Evolutionary conservation across 2,888 invertebrate genomes (phyloP).

Genomic region (Chymomyza amoena): DNA sequence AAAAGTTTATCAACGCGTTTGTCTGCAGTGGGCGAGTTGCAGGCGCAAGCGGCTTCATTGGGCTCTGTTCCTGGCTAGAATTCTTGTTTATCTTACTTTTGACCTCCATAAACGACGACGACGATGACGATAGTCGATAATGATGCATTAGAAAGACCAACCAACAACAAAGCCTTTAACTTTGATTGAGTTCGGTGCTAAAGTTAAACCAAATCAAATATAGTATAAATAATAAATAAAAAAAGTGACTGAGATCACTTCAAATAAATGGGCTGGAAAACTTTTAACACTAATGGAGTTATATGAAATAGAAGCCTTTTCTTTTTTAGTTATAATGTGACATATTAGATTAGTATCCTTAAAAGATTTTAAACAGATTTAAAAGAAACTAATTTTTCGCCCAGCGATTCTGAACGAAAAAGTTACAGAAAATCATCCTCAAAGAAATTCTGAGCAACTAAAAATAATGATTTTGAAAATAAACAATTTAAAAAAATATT

Average conservation of each 20-base stretch:
- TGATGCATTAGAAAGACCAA: slow-evolving; percentile 56
- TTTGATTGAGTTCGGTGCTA: neutral
- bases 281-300: neutral
- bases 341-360: too few species aligned
- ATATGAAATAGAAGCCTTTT: neutral
- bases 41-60: neutral
- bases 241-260: neutral
- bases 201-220: neutral
- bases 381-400: too few species aligned
- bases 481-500: too few species aligned
- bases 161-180: neutral
- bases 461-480: too few species aligned
- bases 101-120: slow-evolving; percentile 62
- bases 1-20: slow-evolving; percentile 66
- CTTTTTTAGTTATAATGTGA: neutral
- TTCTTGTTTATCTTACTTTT: slow-evolving; percentile 72
- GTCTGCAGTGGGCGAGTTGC: slow-evolving; percentile 31
- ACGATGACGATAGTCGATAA: slow-evolving; percentile 43
- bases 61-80: slow-evolving; percentile 23
- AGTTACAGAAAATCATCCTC: too few species aligned
- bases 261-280: neutral
- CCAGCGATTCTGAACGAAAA: neutral
- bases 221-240: neutral
- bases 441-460: too few species aligned
- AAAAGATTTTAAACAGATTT: too few species aligned